A percentile compares a stretch with the other conserved stretches of the same genome.
Conservation (phyloP, 1,140 invertebrate genomes). For the Phortica variegata region DNA sequence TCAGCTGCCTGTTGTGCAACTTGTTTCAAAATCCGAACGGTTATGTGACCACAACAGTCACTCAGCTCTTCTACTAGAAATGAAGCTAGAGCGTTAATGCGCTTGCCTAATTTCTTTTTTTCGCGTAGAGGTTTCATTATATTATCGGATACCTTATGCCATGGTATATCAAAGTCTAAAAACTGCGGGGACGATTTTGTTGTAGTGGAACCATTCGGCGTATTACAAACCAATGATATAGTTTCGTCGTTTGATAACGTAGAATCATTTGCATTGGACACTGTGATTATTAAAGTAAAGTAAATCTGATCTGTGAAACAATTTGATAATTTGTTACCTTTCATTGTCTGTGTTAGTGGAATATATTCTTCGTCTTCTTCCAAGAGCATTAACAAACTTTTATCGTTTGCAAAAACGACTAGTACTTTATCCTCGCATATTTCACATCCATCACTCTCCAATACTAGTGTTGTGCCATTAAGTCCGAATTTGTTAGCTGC, state of each 20-base stretch:
- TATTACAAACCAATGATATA: conserved; percentile 34
- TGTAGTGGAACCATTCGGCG: conserved; percentile 26
- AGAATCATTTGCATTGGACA: conserved; percentile 41
- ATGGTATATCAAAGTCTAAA: conserved; percentile 43
- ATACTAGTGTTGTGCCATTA: conserved; percentile 34
- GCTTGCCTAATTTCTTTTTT: conserved; percentile 35
- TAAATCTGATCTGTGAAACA: too few species aligned
- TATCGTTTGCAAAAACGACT: conserved; percentile 40
- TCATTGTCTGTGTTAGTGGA: conserved; percentile 37
- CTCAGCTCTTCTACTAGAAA: conserved; percentile 35
- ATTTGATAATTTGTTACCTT: too few species aligned
- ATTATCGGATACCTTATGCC: conserved; percentile 39
- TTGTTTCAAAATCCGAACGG: conserved; percentile 31
- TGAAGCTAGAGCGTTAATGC: conserved; percentile 36
- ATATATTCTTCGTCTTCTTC: conserved; percentile 37
- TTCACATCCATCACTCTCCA: conserved; percentile 43
- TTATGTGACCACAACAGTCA: conserved; percentile 32
- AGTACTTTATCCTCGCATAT: conserved; percentile 44
- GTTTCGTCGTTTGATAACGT: conserved; percentile 43
- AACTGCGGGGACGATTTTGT: conserved; percentile 29
- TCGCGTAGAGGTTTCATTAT: conserved; percentile 38
- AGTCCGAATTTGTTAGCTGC: conserved; percentile 41
- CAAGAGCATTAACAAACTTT: conserved; percentile 36
- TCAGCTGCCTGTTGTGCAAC: conserved; percentile 42
- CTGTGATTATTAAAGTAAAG: too few species aligned